Evolutionary conservation across 2,888 invertebrate genomes (phyloP), one percentile per base, ranked within the genome.

Genomic region (Cepaea hortensis): DNA sequence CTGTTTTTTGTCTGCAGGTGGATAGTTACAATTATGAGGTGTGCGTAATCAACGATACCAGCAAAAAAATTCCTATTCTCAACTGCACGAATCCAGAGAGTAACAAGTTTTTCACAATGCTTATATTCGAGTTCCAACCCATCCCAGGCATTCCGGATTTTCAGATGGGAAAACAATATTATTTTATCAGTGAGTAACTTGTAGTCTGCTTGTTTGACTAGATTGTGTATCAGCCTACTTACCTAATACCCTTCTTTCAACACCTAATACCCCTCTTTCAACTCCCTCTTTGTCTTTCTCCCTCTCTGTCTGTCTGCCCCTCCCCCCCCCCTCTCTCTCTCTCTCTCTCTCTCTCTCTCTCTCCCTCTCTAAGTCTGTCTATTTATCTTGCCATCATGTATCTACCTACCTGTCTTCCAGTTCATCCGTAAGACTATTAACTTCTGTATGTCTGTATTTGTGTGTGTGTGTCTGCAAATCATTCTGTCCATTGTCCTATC

Each of bases 61-160:
- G 73, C 18, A 81, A 88, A 48, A 85, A 81, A 62, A 80, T 80
- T 48, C 46, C 48, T 20, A 87, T 88, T 55, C 50, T 87, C 46
- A 88, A 88, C 87, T 88, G 88, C 77, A 85, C 86, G 46, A 85
- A 72, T 15, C 88, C 88, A 13, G 77, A 81, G 50, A 4, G 20
- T 0, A 20, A 72, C 50, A 86, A 86, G 18, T 46, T 61, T 7
- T 89, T 84, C 85, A 88, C 89, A 11, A 13, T 89, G 23, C 81
- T 86, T 15, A 86, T 89, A 11, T 46, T 76, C 0, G 82, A 83
- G 48, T 87, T 84, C 65, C 88, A 89, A 77, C 79, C 87, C 13
- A 82, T 89, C 3, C 89, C 88, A 13, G 88, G 88, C 50, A 86
- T 85, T 23, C 88, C 89, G n/a, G 89, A 89, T 85, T 89, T 89